Evolutionary conservation across 2,113 vertebrate genomes (phyloP).

Genomic region (Atlantisia rogersi): DNA sequence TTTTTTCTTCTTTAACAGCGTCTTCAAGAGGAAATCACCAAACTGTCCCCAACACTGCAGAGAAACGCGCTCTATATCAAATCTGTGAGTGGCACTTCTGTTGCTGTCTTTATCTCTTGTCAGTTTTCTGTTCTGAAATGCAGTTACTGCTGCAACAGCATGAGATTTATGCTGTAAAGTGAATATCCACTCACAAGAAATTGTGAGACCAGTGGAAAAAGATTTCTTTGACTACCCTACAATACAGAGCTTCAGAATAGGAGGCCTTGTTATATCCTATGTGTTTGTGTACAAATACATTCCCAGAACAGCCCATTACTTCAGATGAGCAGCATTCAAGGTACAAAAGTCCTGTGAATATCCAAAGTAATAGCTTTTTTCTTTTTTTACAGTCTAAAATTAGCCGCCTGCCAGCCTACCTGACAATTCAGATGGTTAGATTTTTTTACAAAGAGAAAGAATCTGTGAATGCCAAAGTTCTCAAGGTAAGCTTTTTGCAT

Average conservation of each 20-base stretch:
- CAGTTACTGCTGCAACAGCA: background rate
- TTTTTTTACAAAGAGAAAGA: slow-evolving; percentile 99
- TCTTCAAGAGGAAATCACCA: slow-evolving; percentile 98
- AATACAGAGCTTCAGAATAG: background rate
- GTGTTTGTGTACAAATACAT: background rate
- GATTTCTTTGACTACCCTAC: background rate
- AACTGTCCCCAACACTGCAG: slow-evolving; percentile 91
- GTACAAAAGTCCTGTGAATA: background rate
- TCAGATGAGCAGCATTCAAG: background rate
- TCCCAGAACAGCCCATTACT: background rate
- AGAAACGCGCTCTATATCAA: slow-evolving; percentile 97
- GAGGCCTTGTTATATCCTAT: background rate
- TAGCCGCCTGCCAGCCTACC: slow-evolving; percentile 92
- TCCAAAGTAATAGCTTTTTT: background rate
- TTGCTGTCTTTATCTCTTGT: background rate
- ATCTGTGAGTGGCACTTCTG: slow-evolving; percentile 83
- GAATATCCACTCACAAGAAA: background rate
- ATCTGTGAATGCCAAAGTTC: slow-evolving; percentile 99
- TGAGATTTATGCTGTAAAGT: background rate
- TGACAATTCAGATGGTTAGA: slow-evolving; percentile 98
- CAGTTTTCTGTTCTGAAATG: background rate
- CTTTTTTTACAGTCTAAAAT: slow-evolving; percentile 87
- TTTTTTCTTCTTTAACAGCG: slow-evolving; percentile 75
- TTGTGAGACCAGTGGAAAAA: background rate
- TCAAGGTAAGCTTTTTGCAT: slow-evolving; percentile 81